phyloP scores from a whole-genome alignment of 1,140 invertebrate genomes.

The Papilio polytes region DNA sequence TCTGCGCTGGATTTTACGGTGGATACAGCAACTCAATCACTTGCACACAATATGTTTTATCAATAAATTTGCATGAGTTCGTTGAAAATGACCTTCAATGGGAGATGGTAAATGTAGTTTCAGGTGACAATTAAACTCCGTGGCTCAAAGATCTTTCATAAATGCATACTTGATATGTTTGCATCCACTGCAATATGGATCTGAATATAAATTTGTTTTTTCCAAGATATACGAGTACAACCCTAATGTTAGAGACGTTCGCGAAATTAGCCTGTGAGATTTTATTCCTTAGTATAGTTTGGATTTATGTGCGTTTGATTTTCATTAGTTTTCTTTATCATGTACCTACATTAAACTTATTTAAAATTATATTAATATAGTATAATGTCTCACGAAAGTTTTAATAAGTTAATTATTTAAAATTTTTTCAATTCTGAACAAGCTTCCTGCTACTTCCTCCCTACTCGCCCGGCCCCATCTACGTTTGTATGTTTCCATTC shows the following conservation, averaged over 20 bases:
- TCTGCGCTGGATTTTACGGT: too few species aligned
- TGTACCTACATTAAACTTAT: background rate
- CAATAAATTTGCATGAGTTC: too few species aligned
- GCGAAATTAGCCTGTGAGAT: background rate
- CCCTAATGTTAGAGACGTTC: background rate
- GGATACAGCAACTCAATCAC: too few species aligned
- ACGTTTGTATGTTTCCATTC: slow-evolving; percentile 14
- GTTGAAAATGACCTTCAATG: too few species aligned
- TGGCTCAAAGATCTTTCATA: background rate
- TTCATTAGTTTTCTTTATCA: background rate
- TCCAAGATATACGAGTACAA: background rate
- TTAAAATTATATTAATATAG: too few species aligned
- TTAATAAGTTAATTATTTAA: too few species aligned
- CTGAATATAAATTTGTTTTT: background rate
- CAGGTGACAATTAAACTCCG: background rate
- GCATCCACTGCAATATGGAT: background rate
- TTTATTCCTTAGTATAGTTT: background rate
- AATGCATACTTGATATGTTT: background rate
- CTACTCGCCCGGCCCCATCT: background rate
- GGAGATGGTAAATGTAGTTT: background rate
- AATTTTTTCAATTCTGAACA: too few species aligned
- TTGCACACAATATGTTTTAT: too few species aligned
- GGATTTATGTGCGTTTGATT: background rate
- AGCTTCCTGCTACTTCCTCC: too few species aligned
- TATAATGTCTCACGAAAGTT: too few species aligned